A percentile compares a stretch with the other conserved stretches of the same genome.
Conservation (phyloP, 2,888 invertebrate species). For the Eurytoma adleriae region DNA sequence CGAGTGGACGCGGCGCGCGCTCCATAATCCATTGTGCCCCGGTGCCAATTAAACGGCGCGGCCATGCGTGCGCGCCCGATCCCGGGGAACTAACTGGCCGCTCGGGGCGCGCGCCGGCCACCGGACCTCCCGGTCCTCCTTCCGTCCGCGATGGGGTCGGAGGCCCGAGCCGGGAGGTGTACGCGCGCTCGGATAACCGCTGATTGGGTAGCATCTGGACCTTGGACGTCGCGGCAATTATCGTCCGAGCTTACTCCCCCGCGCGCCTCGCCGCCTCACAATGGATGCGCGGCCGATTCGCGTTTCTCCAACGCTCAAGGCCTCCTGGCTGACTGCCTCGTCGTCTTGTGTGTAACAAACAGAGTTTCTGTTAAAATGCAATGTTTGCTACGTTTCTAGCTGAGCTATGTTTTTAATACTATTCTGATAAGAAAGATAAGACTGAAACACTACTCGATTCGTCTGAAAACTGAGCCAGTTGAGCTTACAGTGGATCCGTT, state of each 20-base stretch:
- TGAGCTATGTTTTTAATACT: no score
- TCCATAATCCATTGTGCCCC: conserved; percentile 75
- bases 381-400: no score
- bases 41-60: conserved; percentile 76
- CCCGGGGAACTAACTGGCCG: conserved; percentile 72
- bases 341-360: no score
- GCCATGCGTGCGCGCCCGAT: conserved; percentile 71
- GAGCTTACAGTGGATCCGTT: no score
- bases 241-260: conserved; percentile 63
- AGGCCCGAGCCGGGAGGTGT: no score
- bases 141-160: no score
- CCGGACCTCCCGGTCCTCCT: conserved; percentile 60
- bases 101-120: conserved; percentile 69
- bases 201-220: conserved; percentile 76
- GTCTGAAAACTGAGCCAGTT: no score
- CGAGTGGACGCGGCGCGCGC: conserved; percentile 64
- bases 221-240: conserved; percentile 74
- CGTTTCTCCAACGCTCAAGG: background rate
- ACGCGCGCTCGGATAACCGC: conserved; percentile 66
- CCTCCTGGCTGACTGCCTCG: no score
- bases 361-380: no score
- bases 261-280: background rate
- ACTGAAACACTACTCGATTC: no score
- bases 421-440: no score
- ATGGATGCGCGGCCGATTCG: background rate